These are phyloP conservation scores for Cacoxenus indagator DNA, from an alignment of 2,888 invertebrate genomes.

Conservation along the genomic window DNA sequence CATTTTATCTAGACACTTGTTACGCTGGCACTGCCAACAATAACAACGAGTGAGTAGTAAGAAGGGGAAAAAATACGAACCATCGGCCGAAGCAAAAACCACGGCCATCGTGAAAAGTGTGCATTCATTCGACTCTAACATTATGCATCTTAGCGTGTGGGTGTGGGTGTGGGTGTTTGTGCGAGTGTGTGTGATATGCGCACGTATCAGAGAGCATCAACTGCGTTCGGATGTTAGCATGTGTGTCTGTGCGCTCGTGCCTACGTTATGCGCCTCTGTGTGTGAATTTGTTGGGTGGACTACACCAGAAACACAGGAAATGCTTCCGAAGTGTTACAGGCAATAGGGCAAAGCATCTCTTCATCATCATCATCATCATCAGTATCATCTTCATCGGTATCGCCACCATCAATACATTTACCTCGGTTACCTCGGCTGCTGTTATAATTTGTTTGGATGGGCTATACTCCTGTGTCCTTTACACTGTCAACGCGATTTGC, in stretches of 20 bases:
- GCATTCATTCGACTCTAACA: not conserved
- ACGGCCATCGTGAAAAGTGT: not conserved
- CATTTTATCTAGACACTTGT: slow-evolving; percentile 19
- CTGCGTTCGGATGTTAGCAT: not conserved
- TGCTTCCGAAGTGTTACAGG: not conserved
- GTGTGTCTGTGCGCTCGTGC: too few species aligned
- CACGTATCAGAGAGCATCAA: too few species aligned
- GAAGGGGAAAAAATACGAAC: not conserved
- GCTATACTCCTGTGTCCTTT: not conserved
- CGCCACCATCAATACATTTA: not conserved
- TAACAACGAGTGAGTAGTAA: not conserved
- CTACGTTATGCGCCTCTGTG: too few species aligned
- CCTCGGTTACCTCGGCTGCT: not conserved
- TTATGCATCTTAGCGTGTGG: not conserved
- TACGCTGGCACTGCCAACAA: not conserved
- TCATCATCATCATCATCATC: slow-evolving; percentile 6
- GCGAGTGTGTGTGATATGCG: not conserved
- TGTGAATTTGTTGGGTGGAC: not conserved
- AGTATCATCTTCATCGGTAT: too few species aligned
- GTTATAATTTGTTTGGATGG: slow-evolving; percentile 11
- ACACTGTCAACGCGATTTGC: slow-evolving; percentile 21
- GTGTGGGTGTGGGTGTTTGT: not conserved
- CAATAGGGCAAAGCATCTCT: not conserved
- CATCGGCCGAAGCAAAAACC: not conserved
- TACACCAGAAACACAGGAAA: not conserved